Base-by-base conservation (phyloP, 1,140 invertebrate genomes). In the Drosophila kurseongensis region DNA sequence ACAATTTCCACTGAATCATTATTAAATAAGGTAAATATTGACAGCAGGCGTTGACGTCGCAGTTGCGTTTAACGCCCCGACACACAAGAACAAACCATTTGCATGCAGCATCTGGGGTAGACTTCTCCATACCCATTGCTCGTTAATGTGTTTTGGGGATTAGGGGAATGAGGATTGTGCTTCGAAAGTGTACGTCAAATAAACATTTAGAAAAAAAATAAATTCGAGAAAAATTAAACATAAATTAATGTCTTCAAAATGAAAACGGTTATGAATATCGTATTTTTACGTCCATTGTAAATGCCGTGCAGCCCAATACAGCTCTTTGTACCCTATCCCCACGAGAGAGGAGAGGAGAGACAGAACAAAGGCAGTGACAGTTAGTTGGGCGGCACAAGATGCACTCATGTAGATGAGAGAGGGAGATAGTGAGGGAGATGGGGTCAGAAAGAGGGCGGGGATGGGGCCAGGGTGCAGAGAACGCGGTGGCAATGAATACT, bases 1-100 rank as follows among this genome's bases (percentile, higher is more conserved):
- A 42, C 51, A 18, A 48, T 48, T 66, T 57, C 56, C 62, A 71
- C 23, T 7, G 65, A 72, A 69, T 45, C 45, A 50, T 57, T 57
- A 71, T 42, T 58, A 56, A 69, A 50, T 50, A 36, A 67, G 23
- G 65, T 63, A 82, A 82, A 81, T 63, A 82, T 83, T 78, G 79
- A 82, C 79, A 82, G 38, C 42, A 41, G 68, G 54, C 47, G 41
- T 58, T 38, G 62, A 42, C 51, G 56, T 45, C 27, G 60, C 48
- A 35, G 29, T 14, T 61, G 42, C 14, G 55, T 57, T 63, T 40
- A 58, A 60, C 32, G 55, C 59, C n/a, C 48, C 47, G 68, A 44
- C 27, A 52, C 57, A 38, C 40, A 69, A 82, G 74, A 82, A 69
- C 58, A 74, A 68, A 67, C 14, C 57, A 52, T 52, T 36, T 12